Evolutionary conservation across 2,888 invertebrate species (phyloP).

Genomic region (Pyrochroa serraticornis): DNA sequence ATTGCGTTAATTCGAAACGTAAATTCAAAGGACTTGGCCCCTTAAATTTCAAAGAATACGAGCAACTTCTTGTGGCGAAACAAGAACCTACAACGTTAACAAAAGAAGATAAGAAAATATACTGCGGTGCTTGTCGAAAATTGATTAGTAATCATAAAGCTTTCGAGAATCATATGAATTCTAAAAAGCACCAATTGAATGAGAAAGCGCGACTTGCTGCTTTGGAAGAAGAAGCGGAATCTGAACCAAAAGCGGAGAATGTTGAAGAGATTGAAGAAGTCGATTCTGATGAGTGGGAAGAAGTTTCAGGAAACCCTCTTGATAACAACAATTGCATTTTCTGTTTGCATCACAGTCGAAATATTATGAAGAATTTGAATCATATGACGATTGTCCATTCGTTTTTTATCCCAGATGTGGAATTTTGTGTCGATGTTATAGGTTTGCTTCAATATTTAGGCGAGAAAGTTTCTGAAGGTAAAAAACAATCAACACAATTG

Average conservation of each 20-base stretch:
- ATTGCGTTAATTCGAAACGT: constrained; percentile 90
- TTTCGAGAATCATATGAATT: constrained; percentile 86
- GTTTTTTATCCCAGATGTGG: constrained; percentile 94
- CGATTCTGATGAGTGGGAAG: constrained; percentile 84
- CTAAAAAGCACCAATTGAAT: constrained; percentile 84
- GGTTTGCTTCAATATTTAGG: constrained; percentile 87
- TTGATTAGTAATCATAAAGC: constrained; percentile 84
- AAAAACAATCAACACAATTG: no score
- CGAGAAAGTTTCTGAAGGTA: constrained; percentile 74
- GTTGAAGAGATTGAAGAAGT: constrained; percentile 65
- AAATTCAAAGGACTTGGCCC: constrained; percentile 88
- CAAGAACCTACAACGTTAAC: constrained; percentile 61
- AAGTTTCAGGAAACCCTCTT: constrained; percentile 74
- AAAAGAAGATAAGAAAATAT: constrained; percentile 60
- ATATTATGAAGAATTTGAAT: constrained; percentile 80
- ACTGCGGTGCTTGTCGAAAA: constrained; percentile 83
- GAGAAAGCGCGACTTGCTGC: constrained; percentile 43
- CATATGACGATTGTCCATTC: constrained; percentile 94
- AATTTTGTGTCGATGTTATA: constrained; percentile 84
- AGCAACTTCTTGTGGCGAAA: constrained; percentile 74
- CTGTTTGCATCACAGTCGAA: constrained; percentile 78
- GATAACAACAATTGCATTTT: constrained; percentile 85
- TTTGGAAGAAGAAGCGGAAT: constrained; percentile 59
- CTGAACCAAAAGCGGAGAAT: constrained; percentile 32
- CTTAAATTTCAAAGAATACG: constrained; percentile 83